These are phyloP conservation scores for Stichopus chloronotus DNA, from an alignment of 35 echinoderm and acorn worm species.

Conservation along the genomic window DNA sequence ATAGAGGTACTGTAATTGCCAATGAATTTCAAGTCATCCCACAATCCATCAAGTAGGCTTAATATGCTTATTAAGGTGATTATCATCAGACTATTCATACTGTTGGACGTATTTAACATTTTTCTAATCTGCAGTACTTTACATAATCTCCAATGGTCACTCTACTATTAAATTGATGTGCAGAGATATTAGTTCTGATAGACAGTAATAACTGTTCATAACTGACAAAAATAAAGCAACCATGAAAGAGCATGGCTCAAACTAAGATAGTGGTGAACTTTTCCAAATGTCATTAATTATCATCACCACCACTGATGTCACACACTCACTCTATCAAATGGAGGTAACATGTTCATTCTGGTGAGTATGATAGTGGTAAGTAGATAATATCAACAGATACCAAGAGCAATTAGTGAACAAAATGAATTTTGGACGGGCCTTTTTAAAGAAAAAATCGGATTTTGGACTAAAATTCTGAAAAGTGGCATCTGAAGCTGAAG, in stretches of 20 bases:
- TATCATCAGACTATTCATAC: background rate
- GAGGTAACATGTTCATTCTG: background rate
- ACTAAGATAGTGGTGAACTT: background rate
- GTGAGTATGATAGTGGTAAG: background rate
- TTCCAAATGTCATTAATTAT: background rate
- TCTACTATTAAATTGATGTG: background rate
- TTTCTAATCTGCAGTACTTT: background rate
- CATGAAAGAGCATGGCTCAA: background rate
- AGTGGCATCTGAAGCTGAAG: no score
- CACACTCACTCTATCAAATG: background rate
- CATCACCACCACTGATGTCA: background rate
- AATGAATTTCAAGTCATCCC: background rate
- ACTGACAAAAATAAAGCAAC: slow-evolving; percentile 10
- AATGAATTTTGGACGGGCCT: no score
- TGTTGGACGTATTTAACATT: background rate
- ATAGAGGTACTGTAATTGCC: background rate
- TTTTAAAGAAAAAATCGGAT: no score
- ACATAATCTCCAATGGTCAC: slow-evolving; percentile 15
- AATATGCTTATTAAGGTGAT: background rate
- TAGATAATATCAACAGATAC: background rate
- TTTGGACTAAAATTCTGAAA: no score
- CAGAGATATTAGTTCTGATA: background rate
- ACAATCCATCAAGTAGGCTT: background rate
- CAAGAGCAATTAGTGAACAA: slow-evolving; percentile 9
- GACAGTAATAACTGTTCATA: background rate